Evolutionary conservation across 2,113 vertebrate species (phyloP).

Genomic region (Cyanistes caeruleus): DNA sequence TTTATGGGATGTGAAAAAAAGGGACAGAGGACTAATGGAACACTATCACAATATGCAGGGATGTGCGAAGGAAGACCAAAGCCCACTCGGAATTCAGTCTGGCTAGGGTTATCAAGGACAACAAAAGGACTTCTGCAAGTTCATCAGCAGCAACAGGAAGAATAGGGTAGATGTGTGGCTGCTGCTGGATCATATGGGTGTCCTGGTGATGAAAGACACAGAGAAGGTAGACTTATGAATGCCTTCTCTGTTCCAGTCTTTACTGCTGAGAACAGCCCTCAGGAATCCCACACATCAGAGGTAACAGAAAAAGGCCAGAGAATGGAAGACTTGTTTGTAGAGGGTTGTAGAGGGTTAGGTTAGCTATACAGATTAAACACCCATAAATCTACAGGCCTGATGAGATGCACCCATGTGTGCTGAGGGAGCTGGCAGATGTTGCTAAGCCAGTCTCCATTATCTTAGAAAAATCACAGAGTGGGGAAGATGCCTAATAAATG

Average conservation of each 20-base stretch:
- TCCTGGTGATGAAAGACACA: neutral
- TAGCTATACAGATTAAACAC: neutral
- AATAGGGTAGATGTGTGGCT: neutral
- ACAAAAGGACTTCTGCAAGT: neutral
- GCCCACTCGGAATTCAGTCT: neutral
- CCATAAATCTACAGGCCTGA: neutral
- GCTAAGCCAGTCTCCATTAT: neutral
- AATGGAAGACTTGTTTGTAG: neutral
- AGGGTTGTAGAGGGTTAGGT: too few relatives aligned
- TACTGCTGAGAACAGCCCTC: neutral
- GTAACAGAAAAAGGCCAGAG: neutral
- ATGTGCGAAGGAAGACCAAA: neutral
- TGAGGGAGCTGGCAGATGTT: neutral
- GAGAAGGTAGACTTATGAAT: neutral
- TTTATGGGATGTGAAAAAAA: neutral
- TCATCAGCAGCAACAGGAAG: neutral
- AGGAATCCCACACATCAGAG: neutral
- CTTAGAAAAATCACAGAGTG: neutral
- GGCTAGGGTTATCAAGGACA: neutral
- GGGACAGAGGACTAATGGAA: neutral
- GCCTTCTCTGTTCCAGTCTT: neutral
- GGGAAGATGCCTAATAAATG: neutral
- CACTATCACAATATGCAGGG: neutral
- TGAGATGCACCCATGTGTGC: neutral
- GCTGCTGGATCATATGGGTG: neutral